Percentiles rank a stretch among this genome's conserved stretches.
Evolutionary conservation across 2,888 invertebrate genomes (phyloP).

Genomic region (Epirrhoe alternata): DNA sequence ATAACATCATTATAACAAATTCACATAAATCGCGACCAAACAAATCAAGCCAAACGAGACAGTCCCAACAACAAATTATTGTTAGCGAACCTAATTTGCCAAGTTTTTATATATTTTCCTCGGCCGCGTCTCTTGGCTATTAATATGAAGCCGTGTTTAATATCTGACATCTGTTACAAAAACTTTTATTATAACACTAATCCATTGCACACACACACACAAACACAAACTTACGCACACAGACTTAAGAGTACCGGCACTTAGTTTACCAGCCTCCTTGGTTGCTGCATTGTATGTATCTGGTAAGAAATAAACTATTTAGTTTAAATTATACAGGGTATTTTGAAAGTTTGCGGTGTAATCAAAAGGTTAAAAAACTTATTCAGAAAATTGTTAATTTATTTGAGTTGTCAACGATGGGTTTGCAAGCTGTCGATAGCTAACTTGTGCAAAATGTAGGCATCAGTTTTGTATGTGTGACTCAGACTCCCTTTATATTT

Average conservation of each 20-base stretch:
- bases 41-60: slow-evolving; percentile 66
- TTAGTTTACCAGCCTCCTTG: slow-evolving; percentile 75
- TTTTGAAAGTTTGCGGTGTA: no score
- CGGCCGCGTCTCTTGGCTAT: slow-evolving; percentile 74
- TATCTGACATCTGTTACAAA: slow-evolving; percentile 85
- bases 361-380: not conserved
- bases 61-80: slow-evolving; percentile 68
- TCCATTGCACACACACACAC: slow-evolving; percentile 78
- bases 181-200: slow-evolving; percentile 85
- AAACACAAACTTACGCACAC: slow-evolving; percentile 64
- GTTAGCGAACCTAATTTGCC: slow-evolving; percentile 72
- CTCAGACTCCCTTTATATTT: no score
- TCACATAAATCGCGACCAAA: slow-evolving; percentile 62
- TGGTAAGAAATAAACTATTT: slow-evolving; percentile 35
- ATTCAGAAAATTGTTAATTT: no score
- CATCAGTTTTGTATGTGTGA: no score
- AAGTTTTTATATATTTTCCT: slow-evolving; percentile 83
- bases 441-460: no score
- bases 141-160: slow-evolving; percentile 83
- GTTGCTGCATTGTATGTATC: slow-evolving; percentile 62
- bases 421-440: no score
- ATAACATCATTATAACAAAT: slow-evolving; percentile 39
- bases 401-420: no score
- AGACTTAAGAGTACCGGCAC: slow-evolving; percentile 59
- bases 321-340: not conserved